These are phyloP conservation scores for Panagrolaimus sp. DNA, from an alignment of 1,140 invertebrate genomes.

Conservation along the genomic window DNA sequence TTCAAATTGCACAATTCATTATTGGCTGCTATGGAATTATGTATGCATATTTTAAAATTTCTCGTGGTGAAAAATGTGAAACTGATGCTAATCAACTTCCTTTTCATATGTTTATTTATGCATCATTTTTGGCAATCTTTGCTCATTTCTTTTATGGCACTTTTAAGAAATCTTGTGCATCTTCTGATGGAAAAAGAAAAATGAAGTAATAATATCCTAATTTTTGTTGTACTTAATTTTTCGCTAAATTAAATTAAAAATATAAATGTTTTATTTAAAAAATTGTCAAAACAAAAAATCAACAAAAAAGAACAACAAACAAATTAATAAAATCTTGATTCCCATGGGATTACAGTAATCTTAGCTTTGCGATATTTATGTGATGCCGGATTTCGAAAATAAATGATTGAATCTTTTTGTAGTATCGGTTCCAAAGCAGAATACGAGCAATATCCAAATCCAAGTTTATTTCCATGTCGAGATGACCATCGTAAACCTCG, in stretches of 20 bases:
- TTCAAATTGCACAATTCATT: not conserved
- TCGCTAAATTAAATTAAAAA: too few species aligned
- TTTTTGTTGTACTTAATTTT: too few species aligned
- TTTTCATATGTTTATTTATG: slow-evolving; percentile 12
- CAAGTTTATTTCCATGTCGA: slow-evolving; percentile 1
- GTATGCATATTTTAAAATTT: not conserved
- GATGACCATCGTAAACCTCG: slow-evolving; percentile 3
- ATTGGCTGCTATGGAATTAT: slow-evolving; percentile 8
- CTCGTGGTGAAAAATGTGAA: not conserved
- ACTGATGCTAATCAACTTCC: not conserved
- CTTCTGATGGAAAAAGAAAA: not conserved
- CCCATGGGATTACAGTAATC: not conserved
- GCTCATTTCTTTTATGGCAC: not conserved
- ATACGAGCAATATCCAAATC: not conserved
- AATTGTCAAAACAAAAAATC: slow-evolving; percentile 10
- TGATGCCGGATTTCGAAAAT: not conserved
- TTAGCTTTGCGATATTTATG: slow-evolving; percentile 1
- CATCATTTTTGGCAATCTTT: slow-evolving; percentile 3
- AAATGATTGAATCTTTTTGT: not conserved
- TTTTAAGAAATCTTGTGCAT: not conserved
- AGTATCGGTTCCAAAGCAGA: not conserved
- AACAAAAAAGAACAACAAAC: slow-evolving; percentile 5
- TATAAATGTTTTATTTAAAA: slow-evolving; percentile 15
- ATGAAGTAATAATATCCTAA: too few species aligned
- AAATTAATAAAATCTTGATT: not conserved